Conservation (phyloP, 2,797 vertebrate species). For the Acanthurus leucopareius region DNA sequence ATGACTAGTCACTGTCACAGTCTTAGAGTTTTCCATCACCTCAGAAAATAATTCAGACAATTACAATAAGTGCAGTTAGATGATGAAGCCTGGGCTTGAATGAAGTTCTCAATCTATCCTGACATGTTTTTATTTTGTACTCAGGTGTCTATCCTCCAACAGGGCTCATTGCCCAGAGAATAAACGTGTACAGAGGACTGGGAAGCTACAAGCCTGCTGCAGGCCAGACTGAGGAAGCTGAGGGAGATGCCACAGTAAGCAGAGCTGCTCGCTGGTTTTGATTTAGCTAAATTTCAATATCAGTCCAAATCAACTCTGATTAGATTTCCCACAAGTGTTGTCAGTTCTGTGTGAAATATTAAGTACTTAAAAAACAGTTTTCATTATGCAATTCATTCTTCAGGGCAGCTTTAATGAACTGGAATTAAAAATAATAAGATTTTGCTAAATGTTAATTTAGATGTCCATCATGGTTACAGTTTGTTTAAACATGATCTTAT, state of each 20-base stretch:
- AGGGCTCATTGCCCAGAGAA: slow-evolving; percentile 91
- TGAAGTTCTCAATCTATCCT: slow-evolving; percentile 29
- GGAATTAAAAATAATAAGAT: background rate
- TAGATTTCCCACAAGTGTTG: background rate
- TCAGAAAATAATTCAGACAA: background rate
- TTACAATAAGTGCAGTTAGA: background rate
- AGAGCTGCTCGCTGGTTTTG: background rate
- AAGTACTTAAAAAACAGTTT: background rate
- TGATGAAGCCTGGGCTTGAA: background rate
- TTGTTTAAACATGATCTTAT: background rate
- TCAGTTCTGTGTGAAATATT: slow-evolving; percentile 14
- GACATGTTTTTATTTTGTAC: slow-evolving; percentile 47
- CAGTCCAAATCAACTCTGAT: slow-evolving; percentile 20
- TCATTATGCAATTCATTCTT: slow-evolving; percentile 28
- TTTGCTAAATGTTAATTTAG: slow-evolving; percentile 10
- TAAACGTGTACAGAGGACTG: slow-evolving; percentile 92
- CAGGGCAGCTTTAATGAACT: slow-evolving; percentile 11
- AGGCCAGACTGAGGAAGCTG: slow-evolving; percentile 71
- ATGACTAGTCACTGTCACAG: too few species aligned
- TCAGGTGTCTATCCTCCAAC: slow-evolving; percentile 78
- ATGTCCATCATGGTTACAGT: background rate
- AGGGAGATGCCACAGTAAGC: slow-evolving; percentile 86
- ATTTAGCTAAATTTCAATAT: slow-evolving; percentile 8
- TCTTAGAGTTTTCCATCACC: background rate
- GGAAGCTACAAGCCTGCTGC: slow-evolving; percentile 77